These are phyloP conservation scores for Smutsia temminckii DNA, from an alignment of 2,797 vertebrate genomes.

Conservation along the genomic window DNA sequence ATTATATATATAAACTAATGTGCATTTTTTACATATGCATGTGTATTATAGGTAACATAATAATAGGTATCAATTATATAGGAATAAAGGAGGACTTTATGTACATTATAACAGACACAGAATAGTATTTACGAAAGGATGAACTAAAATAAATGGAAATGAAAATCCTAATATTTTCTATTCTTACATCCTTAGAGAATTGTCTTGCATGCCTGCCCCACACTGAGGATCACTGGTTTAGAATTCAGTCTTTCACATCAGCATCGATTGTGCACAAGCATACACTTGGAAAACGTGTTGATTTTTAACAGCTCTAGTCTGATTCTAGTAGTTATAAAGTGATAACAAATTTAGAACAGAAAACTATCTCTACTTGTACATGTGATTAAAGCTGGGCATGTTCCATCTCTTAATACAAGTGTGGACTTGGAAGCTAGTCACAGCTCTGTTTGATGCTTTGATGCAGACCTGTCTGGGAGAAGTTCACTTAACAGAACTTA, in stretches of 20 bases:
- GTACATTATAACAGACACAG: neutral
- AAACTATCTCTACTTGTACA: conserved; percentile 11
- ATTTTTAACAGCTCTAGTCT: conserved; percentile 57
- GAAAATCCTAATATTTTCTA: neutral
- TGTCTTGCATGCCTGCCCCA: neutral
- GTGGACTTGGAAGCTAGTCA: conserved; percentile 23
- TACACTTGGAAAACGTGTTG: conserved; percentile 10
- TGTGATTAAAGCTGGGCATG: conserved; percentile 32
- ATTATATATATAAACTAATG: neutral
- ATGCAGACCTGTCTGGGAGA: conserved; percentile 33
- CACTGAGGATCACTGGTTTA: neutral
- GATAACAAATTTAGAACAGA: conserved; percentile 64
- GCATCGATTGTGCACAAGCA: neutral
- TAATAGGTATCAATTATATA: neutral
- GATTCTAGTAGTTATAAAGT: conserved; percentile 47
- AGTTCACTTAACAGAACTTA: conserved; percentile 58
- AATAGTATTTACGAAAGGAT: conserved; percentile 27
- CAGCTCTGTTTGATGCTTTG: conserved; percentile 50
- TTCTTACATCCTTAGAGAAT: neutral
- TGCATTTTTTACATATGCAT: neutral
- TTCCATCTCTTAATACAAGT: conserved; percentile 23
- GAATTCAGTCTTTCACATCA: neutral
- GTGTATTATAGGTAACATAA: neutral
- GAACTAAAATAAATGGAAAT: conserved; percentile 29
- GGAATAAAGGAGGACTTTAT: neutral